Evolutionary conservation across 2,113 vertebrate genomes (phyloP).

Genomic region (Entomyzon cyanotis): DNA sequence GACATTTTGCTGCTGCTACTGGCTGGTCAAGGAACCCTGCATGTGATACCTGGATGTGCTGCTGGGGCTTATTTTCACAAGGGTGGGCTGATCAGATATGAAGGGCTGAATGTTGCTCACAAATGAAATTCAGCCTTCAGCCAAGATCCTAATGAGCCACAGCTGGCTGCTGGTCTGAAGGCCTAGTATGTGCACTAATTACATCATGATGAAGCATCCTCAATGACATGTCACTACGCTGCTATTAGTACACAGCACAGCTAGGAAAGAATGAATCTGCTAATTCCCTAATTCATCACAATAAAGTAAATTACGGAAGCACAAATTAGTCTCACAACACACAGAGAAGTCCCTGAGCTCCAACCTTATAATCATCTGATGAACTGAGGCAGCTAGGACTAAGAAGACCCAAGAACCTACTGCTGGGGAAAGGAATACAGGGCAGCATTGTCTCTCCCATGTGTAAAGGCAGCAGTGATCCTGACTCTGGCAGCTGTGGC

Average conservation of each 20-base stretch:
- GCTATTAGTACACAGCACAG: not conserved
- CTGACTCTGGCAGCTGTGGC: not conserved
- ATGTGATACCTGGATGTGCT: not conserved
- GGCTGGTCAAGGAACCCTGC: not conserved
- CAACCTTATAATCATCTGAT: not conserved
- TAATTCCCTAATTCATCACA: slow-evolving; percentile 2
- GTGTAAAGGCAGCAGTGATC: not conserved
- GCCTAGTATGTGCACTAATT: not conserved
- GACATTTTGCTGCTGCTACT: not conserved
- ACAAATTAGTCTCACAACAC: not conserved
- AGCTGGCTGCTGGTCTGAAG: slow-evolving; percentile 42
- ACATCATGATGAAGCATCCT: slow-evolving; percentile 2
- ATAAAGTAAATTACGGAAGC: not conserved
- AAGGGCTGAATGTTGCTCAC: not conserved
- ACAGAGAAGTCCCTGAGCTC: not conserved
- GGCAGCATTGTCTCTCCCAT: not conserved
- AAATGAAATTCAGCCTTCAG: slow-evolving; percentile 23
- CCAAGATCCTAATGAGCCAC: slow-evolving; percentile 24
- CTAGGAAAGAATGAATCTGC: not conserved
- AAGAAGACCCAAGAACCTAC: not conserved
- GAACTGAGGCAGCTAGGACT: not conserved
- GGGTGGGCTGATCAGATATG: not conserved
- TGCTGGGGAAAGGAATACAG: not conserved
- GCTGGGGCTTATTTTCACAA: not conserved
- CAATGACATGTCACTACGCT: not conserved